Conservation (phyloP, 2,888 invertebrate species). For the Caenorhabditis becei region DNA sequence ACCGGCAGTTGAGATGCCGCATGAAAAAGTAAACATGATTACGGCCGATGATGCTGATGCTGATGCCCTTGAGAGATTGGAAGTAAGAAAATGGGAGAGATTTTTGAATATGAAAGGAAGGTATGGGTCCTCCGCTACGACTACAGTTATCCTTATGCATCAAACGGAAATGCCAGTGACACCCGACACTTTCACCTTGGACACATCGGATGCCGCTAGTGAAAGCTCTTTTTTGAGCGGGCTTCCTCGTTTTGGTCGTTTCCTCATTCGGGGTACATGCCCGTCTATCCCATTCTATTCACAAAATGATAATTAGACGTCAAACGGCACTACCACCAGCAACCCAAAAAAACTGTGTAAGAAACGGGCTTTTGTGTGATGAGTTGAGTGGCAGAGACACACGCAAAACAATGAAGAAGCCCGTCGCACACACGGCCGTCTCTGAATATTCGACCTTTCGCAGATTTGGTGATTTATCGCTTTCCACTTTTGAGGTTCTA, state of each 20-base stretch:
- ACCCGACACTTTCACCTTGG: conserved; percentile 8
- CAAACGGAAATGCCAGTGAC: not conserved
- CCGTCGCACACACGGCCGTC: conserved; percentile 20
- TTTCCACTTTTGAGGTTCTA: conserved; percentile 56
- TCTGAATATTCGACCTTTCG: conserved; percentile 63
- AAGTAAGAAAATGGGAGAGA: conserved; percentile 27
- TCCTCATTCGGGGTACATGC: conserved; percentile 32
- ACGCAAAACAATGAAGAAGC: conserved; percentile 49
- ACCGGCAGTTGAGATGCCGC: conserved; percentile 40
- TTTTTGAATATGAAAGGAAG: conserved; percentile 36
- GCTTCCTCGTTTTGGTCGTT: conserved; percentile 13
- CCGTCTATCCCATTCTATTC: conserved; percentile 37
- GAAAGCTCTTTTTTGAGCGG: conserved; percentile 42
- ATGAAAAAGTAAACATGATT: conserved; percentile 50
- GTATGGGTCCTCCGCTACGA: not conserved
- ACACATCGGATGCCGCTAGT: conserved; percentile 6
- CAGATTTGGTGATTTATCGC: conserved; percentile 57
- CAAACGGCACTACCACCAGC: conserved; percentile 55
- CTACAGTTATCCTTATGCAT: not conserved
- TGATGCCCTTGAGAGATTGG: conserved; percentile 39
- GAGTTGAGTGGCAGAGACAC: conserved; percentile 49
- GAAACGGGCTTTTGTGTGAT: conserved; percentile 63
- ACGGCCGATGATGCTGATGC: conserved; percentile 44
- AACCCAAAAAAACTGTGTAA: conserved; percentile 62
- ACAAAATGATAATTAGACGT: conserved; percentile 60